A percentile compares a stretch with the other conserved stretches of the same genome.
Evolutionary conservation across 2,888 invertebrate species (phyloP).

Genomic region (Lithosia quadra): DNA sequence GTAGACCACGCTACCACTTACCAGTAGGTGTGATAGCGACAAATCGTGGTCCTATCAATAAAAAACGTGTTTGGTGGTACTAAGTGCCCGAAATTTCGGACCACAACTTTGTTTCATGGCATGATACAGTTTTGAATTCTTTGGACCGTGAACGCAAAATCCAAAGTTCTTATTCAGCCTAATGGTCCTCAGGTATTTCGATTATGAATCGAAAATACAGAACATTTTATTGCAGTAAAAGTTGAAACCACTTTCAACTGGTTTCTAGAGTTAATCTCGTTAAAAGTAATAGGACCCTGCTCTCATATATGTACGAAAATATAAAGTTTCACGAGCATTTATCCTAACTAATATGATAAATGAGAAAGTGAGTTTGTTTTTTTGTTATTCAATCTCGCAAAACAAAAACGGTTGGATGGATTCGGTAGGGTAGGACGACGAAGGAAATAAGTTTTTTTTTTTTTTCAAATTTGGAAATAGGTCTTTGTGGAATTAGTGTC

Average conservation of each 20-base stretch:
- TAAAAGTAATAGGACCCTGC: not conserved
- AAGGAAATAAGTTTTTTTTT: too few relatives aligned
- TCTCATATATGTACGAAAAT: too few relatives aligned
- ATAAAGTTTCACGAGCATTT: not conserved
- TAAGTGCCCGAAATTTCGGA: not conserved
- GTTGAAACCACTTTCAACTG: not conserved
- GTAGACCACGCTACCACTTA: too few relatives aligned
- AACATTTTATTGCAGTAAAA: constrained; percentile 2
- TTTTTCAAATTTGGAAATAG: too few relatives aligned
- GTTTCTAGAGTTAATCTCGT: constrained; percentile 1
- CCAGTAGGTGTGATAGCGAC: too few relatives aligned
- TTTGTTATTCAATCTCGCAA: not conserved
- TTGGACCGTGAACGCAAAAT: not conserved
- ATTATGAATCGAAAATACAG: not conserved
- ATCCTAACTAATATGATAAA: not conserved
- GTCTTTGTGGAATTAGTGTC: too few relatives aligned
- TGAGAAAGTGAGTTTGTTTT: not conserved
- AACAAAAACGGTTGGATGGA: too few relatives aligned
- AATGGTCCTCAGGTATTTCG: not conserved
- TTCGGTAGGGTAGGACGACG: too few relatives aligned
- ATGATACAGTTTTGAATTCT: not conserved
- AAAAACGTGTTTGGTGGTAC: not conserved
- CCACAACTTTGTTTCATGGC: not conserved
- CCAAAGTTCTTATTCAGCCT: not conserved
- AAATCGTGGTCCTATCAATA: too few relatives aligned